phyloP scores from a whole-genome alignment of 2,113 vertebrate genomes.

The Hippocampus comes region DNA sequence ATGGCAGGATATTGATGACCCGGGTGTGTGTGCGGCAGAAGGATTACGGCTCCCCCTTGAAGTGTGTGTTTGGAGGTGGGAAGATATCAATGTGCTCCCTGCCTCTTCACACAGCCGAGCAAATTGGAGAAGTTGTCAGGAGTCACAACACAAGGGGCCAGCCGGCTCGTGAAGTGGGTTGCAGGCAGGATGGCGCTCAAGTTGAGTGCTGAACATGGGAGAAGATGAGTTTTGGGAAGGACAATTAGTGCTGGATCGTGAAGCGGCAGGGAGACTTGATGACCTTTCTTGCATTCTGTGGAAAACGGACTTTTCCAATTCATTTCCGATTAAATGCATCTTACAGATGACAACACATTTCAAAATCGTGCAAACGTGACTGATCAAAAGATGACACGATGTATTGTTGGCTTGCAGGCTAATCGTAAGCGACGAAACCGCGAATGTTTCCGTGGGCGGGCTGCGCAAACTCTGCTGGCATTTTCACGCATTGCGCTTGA shows the following conservation, averaged over 20 bases:
- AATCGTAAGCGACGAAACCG: too few relatives aligned
- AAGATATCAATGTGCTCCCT: conserved; percentile 81
- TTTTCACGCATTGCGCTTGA: too few relatives aligned
- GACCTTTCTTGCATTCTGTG: neutral
- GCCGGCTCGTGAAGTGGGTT: conserved; percentile 51
- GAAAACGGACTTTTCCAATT: neutral
- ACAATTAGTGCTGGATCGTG: neutral
- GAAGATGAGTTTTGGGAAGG: conserved; percentile 18
- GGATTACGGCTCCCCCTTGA: conserved; percentile 27
- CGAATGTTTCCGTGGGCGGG: too few relatives aligned
- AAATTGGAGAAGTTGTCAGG: conserved; percentile 93
- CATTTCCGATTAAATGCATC: neutral
- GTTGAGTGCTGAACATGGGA: conserved; percentile 26
- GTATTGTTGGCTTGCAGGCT: too few relatives aligned
- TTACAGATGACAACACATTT: neutral
- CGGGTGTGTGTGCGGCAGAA: conserved; percentile 34
- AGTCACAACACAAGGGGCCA: conserved; percentile 82
- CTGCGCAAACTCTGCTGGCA: too few relatives aligned
- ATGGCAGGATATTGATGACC: conserved; percentile 79
- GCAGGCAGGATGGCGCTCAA: conserved; percentile 53
- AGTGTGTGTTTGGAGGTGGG: conserved; percentile 65
- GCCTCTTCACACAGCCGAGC: conserved; percentile 83
- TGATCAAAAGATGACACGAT: too few relatives aligned
- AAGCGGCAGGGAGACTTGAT: neutral
- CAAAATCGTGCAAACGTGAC: too few relatives aligned